Base-by-base conservation (phyloP, 2,113 vertebrate species). In the Plectropomus leopardus region DNA sequence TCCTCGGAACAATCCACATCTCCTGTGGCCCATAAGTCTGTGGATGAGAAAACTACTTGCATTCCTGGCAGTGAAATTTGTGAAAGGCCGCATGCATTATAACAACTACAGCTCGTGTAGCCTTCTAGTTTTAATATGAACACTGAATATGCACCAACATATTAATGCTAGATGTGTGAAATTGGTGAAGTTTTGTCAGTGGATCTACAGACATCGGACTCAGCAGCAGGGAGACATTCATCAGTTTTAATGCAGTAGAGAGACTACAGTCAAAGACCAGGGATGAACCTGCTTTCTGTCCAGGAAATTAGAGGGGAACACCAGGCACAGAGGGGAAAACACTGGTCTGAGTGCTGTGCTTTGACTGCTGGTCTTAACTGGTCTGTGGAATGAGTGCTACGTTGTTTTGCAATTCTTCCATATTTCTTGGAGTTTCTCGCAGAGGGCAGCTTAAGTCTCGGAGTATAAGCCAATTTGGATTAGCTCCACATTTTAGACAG, bases 391-490 rank as follows among this genome's bases (percentile, higher is more conserved):
- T 32, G 36, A 86, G 42, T 60, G 60, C 23, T 59, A 24, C 13
- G 23, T 54, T 86, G 74, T 92, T 92, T 91, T 78, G 82, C 63
- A 90, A 76, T 82, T 55, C 72, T 86, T 86, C 63, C 78, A 88
- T 74, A 87, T 86, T 90, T 92, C 79, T 87, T 72, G 11, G 77
- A 81, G 73, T 76, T 84, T 86, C 70, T 85, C 34, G 42, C 82
- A 87, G 76, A 80, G 84, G 90, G 84, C 89, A 86, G 85, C 89
- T 89, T 88, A 87, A 77, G 61, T 78, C 79, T 91, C n/a, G 9
- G 68, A 57, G 82, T 72, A 59, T 88, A 91, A 93, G 82, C 91
- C 92, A 92, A 92, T 93, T 93, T 91, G 89, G 85, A 91, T 91
- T 86, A 92, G 81, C 86, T 91, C 86, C 80, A 92, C 86, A 78